phyloP scores from a whole-genome alignment of 2,797 vertebrate genomes.

The Otolemur crassicaudatus region DNA sequence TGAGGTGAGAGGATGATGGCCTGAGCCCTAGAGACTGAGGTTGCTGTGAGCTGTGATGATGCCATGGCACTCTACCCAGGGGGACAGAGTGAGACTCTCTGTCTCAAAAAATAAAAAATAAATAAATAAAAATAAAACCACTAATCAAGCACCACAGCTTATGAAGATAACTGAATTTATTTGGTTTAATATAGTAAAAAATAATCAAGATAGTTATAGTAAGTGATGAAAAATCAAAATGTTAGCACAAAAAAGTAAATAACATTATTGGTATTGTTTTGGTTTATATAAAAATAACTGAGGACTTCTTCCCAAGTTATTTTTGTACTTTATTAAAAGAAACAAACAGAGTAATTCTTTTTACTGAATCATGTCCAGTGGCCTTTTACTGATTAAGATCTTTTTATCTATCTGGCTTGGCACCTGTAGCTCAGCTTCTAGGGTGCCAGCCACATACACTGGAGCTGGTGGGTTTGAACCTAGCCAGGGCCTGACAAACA shows the following conservation, averaged over 20 bases:
- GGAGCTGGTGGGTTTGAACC: too few species aligned
- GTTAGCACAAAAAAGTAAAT: not conserved
- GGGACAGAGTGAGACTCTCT: too few species aligned
- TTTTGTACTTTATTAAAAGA: not conserved
- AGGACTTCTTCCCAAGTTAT: not conserved
- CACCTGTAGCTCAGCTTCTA: too few species aligned
- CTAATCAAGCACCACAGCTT: not conserved
- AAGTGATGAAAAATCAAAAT: not conserved
- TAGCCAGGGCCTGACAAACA: too few species aligned
- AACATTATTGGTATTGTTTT: conserved; percentile 44
- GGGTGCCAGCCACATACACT: too few species aligned
- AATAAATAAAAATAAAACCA: not conserved
- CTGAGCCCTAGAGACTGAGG: too few species aligned
- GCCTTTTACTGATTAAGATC: not conserved
- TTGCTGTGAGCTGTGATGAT: too few species aligned
- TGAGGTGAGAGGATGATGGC: too few species aligned
- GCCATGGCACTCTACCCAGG: too few species aligned
- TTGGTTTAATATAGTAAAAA: conserved; percentile 55
- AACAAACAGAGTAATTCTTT: conserved; percentile 53
- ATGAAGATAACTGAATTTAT: conserved; percentile 59
- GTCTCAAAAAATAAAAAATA: too few species aligned
- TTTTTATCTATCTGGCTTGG: not conserved
- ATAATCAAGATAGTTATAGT: conserved; percentile 15
- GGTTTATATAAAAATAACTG: conserved; percentile 51
- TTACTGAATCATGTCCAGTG: not conserved